Evolutionary conservation across 2,113 vertebrate species (phyloP).

Genomic region (Ellobius talpinus): DNA sequence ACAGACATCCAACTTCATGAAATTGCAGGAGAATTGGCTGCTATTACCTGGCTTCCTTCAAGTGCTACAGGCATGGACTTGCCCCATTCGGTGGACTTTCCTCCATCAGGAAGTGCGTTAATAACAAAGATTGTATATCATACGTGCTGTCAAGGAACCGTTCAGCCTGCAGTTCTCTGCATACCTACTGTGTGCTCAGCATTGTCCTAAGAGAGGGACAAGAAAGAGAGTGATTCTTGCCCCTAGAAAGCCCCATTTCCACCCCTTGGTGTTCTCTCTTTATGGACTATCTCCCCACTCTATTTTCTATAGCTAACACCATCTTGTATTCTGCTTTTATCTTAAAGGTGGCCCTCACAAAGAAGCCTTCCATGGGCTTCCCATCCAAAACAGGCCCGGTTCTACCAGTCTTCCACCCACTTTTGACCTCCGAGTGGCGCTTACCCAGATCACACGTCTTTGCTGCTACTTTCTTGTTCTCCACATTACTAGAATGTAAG

Average conservation of each 20-base stretch:
- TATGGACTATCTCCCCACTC: background rate
- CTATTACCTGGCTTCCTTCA: no score
- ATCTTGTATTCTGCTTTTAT: background rate
- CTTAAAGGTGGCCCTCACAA: background rate
- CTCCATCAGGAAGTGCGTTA: background rate
- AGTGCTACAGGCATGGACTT: rapidly evolving
- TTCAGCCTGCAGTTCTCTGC: background rate
- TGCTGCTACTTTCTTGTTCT: background rate
- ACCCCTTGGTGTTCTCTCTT: background rate
- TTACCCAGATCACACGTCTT: background rate
- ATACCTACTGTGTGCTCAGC: background rate
- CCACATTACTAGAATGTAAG: background rate
- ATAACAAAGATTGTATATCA: background rate
- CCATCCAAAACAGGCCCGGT: background rate
- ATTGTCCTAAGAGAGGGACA: background rate
- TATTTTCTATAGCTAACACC: background rate
- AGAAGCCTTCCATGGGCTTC: background rate
- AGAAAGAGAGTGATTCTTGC: background rate
- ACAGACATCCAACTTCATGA: background rate
- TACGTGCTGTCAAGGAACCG: background rate
- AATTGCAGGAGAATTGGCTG: background rate
- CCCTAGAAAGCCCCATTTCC: rapidly evolving
- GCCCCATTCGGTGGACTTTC: background rate
- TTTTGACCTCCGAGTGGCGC: background rate
- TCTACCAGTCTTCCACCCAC: background rate